Evolutionary conservation across 1,140 invertebrate species (phyloP), one percentile per base, ranked within the genome.

Genomic region (Scaptomyza hsui): DNA sequence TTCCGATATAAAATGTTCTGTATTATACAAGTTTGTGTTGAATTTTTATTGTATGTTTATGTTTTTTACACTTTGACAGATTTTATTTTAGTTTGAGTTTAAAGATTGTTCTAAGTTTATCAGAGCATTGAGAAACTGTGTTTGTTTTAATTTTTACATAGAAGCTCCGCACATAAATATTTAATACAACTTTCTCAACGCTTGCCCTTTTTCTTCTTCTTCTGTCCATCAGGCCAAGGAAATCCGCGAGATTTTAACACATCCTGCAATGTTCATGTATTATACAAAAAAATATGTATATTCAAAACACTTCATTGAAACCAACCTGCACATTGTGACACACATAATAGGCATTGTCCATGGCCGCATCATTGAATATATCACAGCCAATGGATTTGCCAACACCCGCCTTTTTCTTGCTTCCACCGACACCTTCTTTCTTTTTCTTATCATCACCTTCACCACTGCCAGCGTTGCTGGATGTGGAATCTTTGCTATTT

Each of bases 281-380:
- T 26, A 26, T 6, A 5, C 6, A 12, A 18, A 9, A 10, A n/a
- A n/a, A n/a, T n/a, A n/a, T n/a, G n/a, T n/a, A n/a, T n/a, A n/a
- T n/a, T n/a, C n/a, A n/a, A n/a, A n/a, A n/a, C n/a, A n/a, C n/a
- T 12, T 4, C 7, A 0, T 2, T 13, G 1, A 4, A 3, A 29
- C 56, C 35, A 24, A 97, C 96, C 92, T 97, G 96, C 0, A 97
- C 95, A 91, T 97, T 97, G 75, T 97, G 96, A 80, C 96, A 97
- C 1, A 95, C 96, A 79, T 96, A 96, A 89, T 97, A 97, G 3
- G 96, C 96, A 83, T 97, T 97, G 72, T 96, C 95, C 95, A 97
- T 96, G 0, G 96, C 96, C n/a, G 95, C 94, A 72, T 96, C 95
- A 55, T 95, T 97, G 59, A 97, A 95, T 68, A 97, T 95, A 72